Percentiles rank a stretch among this genome's conserved stretches.
Conservation (phyloP, 2,113 vertebrate species). For the Nansenia antarctica region DNA sequence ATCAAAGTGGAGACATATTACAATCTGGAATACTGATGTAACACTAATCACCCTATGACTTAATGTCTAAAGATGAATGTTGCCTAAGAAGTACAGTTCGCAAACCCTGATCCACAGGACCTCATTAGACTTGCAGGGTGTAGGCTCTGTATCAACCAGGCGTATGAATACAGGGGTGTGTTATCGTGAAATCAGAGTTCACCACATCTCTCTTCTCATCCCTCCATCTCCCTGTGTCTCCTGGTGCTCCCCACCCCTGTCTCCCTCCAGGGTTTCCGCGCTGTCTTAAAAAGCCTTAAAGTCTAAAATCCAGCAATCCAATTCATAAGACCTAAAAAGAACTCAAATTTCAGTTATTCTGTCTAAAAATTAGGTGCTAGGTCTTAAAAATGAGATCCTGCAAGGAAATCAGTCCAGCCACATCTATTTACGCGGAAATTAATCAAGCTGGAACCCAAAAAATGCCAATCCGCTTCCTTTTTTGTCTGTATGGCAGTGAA, state of each 20-base stretch:
- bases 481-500: too few relatives aligned
- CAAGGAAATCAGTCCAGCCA: too few relatives aligned
- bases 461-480: too few relatives aligned
- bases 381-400: too few relatives aligned
- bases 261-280: neutral
- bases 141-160: neutral
- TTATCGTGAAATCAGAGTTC: neutral
- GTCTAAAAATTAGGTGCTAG: too few relatives aligned
- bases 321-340: too few relatives aligned
- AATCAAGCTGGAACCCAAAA: too few relatives aligned
- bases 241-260: neutral
- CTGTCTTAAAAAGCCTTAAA: too few relatives aligned
- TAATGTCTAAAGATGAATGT: too few relatives aligned
- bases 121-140: neutral
- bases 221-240: neutral
- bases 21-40: neutral
- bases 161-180: neutral
- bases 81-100: neutral
- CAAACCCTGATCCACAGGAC: neutral
- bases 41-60: neutral
- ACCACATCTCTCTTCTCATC: neutral
- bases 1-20: neutral
- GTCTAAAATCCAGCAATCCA: too few relatives aligned
- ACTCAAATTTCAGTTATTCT: too few relatives aligned
- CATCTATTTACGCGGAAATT: too few relatives aligned